A percentile compares a stretch with the other conserved stretches of the same genome.
Conservation (phyloP, 2,888 invertebrate genomes). For the Hedychridium roseum region DNA sequence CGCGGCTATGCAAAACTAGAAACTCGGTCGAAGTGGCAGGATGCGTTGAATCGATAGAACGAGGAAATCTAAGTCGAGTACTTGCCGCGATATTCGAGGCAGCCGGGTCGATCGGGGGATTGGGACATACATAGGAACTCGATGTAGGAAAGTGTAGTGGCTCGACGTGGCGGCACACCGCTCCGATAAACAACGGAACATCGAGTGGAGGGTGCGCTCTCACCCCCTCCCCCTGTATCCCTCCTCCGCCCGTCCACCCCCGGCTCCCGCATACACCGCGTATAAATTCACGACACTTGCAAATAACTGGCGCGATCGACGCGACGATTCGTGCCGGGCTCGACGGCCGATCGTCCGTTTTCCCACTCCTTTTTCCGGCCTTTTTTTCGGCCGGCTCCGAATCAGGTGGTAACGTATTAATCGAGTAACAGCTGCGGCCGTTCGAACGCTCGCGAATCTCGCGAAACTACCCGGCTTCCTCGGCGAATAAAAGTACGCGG, state of each 20-base stretch:
- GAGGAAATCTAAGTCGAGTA: no score
- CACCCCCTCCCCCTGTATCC: constrained; percentile 18
- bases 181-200: constrained; percentile 49
- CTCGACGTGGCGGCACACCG: constrained; percentile 40
- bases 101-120: constrained; percentile 19
- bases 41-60: no score
- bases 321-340: constrained; percentile 28
- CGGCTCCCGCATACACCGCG: constrained; percentile 40
- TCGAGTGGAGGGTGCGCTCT: constrained; percentile 39
- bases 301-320: constrained; percentile 51
- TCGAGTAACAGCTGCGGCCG: no score
- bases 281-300: constrained; percentile 56
- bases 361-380: constrained; percentile 19
- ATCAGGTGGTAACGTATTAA: no score
- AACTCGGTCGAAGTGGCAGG: no score
- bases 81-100: constrained; percentile 1
- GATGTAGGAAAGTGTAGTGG: constrained; percentile 41
- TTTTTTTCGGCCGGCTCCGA: no score
- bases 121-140: no score
- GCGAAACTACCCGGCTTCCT: no score
- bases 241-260: constrained; percentile 6
- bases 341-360: not conserved
- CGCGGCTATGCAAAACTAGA: no score
- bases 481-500: no score
- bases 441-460: no score